phyloP scores from a whole-genome alignment of 2,113 vertebrate genomes.

The Elaphurus davidianus region DNA sequence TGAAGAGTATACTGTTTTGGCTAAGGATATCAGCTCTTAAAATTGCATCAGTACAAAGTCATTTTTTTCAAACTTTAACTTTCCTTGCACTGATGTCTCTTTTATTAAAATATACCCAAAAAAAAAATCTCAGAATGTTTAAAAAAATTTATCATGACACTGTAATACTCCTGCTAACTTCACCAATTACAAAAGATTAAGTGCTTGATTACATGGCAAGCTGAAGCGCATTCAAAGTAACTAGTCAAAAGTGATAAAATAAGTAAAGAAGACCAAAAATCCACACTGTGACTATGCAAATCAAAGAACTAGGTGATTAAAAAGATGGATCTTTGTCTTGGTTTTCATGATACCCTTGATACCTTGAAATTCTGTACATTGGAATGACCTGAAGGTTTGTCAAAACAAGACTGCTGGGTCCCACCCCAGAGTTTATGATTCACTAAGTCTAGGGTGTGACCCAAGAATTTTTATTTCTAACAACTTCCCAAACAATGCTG shows the following conservation, averaged over 20 bases:
- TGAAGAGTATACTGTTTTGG: background rate
- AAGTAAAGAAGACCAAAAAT: background rate
- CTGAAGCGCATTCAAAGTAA: background rate
- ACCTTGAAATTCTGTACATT: background rate
- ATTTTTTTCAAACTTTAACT: slow-evolving; percentile 4
- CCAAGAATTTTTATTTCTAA: slow-evolving; percentile 1
- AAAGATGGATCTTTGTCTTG: background rate
- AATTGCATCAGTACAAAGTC: background rate
- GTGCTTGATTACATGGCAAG: background rate
- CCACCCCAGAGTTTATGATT: background rate
- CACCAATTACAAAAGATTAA: background rate
- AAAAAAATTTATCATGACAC: background rate
- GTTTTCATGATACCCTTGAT: background rate
- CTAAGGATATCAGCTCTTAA: background rate
- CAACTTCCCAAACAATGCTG: background rate
- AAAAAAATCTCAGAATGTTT: background rate
- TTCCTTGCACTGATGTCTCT: background rate
- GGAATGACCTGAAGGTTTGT: background rate
- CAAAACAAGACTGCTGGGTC: background rate
- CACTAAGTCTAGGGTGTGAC: background rate
- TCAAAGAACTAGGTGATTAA: background rate
- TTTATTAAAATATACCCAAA: background rate
- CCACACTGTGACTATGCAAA: background rate
- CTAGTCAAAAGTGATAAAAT: background rate
- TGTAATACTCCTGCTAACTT: background rate